Evolutionary conservation across 2,888 invertebrate species (phyloP), one percentile per base, ranked within the genome.

Genomic region (Marasmarcha lunaedactyla): DNA sequence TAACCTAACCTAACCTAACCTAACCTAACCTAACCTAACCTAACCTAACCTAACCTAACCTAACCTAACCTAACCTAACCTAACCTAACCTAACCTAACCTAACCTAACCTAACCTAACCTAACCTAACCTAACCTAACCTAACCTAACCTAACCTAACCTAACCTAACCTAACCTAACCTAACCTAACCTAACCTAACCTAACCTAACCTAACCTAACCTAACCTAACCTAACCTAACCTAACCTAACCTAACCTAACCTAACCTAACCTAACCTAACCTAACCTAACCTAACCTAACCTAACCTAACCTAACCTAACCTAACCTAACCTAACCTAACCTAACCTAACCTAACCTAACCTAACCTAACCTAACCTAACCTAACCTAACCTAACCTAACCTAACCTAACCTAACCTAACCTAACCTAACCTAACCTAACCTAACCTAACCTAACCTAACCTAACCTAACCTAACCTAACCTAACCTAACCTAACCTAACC

Each of bases 111-210:
- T 46, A 46, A 46, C 46, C 46, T 46, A 46, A 46, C 46, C 46
- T 46, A 46, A 46, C 46, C 46, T 46, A 46, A 46, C 46, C 46
- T 46, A 46, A 46, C 46, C 46, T 46, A 46, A 46, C 46, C 46
- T 43, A 43, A 43, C 46, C 46, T 46, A 43, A 43, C 46, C 46
- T 43, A 43, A 45, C 45, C 46, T 44, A 47, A 47, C 46, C 46
- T 47, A 47, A 47, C 46, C 46, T 47, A 47, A 47, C 46, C 46
- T 47, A 47, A 47, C 46, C 46, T 47, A 47, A 47, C 46, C 46
- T 44, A 44, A 44, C 46, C 46, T 46, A 44, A 44, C 46, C 46
- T 44, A 44, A 45, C 45, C 45, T 42, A 46, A 44, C 44, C 46
- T 44, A 46, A 46, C 46, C 42, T 42, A 42, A 42, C 44, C 42